Conservation (phyloP, 2,797 vertebrate genomes). For the Acanthornis magna region DNA sequence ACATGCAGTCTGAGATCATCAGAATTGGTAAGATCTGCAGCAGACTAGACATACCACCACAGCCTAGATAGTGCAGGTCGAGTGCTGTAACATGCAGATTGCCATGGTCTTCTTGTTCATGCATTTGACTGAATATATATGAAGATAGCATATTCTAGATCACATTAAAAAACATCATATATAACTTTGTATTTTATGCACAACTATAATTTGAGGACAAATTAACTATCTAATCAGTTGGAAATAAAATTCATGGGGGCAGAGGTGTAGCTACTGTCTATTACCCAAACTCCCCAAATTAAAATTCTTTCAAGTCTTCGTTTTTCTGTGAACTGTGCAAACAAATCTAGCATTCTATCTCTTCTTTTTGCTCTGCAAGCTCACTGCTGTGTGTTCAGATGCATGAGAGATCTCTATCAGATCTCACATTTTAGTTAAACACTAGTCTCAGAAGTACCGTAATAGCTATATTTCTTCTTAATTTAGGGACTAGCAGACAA, state of each 20-base stretch:
- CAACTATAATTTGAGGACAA: background rate
- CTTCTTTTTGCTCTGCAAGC: background rate
- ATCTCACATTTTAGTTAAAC: background rate
- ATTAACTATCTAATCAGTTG: background rate
- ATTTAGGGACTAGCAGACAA: background rate
- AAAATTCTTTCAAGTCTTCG: background rate
- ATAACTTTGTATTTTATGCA: background rate
- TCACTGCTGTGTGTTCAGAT: background rate
- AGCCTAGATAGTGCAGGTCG: background rate
- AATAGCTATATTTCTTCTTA: background rate
- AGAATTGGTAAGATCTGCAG: background rate
- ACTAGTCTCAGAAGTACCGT: background rate
- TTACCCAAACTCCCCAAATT: background rate
- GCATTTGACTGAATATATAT: background rate
- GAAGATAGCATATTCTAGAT: background rate
- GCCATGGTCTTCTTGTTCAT: background rate
- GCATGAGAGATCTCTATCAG: background rate
- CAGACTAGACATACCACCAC: background rate
- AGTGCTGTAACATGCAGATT: background rate
- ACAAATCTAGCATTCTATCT: background rate
- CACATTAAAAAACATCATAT: background rate
- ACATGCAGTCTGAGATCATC: accelerated
- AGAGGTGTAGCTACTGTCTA: background rate
- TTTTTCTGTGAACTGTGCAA: background rate
- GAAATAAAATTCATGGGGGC: background rate